Evolutionary conservation across 2,113 vertebrate species (phyloP).

Genomic region (Andinoacara biseriatus): DNA sequence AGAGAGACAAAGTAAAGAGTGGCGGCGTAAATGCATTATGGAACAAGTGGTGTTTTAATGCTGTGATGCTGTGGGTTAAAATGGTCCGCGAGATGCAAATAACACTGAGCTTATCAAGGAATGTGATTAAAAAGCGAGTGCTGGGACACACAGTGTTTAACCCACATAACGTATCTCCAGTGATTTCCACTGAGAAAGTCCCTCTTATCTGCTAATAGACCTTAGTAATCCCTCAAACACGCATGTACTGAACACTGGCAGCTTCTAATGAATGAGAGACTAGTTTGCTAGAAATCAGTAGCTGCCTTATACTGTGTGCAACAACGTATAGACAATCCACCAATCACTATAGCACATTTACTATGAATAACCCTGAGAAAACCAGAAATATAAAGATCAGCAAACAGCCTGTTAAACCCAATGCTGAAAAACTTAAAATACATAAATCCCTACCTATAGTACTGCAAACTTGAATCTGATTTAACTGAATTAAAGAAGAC

Average conservation of each 20-base stretch:
- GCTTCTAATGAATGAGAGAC: conserved; percentile 54
- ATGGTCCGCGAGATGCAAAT: conserved; percentile 14
- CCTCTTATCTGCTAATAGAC: conserved; percentile 74
- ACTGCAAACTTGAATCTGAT: not conserved
- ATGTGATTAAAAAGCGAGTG: conserved; percentile 65
- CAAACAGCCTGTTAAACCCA: not conserved
- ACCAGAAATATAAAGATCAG: not conserved
- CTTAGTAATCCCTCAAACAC: conserved; percentile 68
- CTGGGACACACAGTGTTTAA: conserved; percentile 57
- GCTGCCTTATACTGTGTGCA: not conserved
- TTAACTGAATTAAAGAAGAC: conserved; percentile 18
- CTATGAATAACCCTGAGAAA: not conserved
- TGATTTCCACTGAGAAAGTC: conserved; percentile 64
- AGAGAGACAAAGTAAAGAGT: not conserved
- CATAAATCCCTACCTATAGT: not conserved
- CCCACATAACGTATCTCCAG: conserved; percentile 63
- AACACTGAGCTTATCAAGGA: conserved; percentile 50
- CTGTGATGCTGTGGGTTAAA: conserved; percentile 24
- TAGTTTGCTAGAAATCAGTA: conserved; percentile 19
- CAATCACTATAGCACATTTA: not conserved
- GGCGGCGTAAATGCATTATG: conserved; percentile 14
- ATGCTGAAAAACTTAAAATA: not conserved
- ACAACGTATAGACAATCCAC: not conserved
- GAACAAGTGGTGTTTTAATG: conserved; percentile 36
- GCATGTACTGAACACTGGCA: conserved; percentile 37